A percentile compares a stretch with the other conserved stretches of the same genome.
phyloP scores from a whole-genome alignment of 2,113 vertebrate genomes.

The Scophthalmus maximus region DNA sequence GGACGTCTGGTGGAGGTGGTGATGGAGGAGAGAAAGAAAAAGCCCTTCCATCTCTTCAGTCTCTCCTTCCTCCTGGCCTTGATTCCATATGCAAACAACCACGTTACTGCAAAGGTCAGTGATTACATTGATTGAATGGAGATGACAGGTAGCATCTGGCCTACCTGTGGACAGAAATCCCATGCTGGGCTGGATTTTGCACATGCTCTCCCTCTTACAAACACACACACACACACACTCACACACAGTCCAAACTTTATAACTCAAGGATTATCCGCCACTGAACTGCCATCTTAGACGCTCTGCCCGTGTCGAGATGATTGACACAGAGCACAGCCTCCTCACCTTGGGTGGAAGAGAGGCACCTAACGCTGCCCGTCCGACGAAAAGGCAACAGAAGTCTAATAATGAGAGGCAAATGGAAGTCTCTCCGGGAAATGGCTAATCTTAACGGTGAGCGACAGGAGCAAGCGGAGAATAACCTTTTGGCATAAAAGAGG shows the following conservation, averaged over 20 bases:
- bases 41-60: constrained; percentile 21
- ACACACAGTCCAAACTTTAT: constrained; percentile 30
- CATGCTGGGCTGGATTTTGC: constrained; percentile 43
- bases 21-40: constrained; percentile 4
- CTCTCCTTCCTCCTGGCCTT: constrained; percentile 44
- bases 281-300: constrained; percentile 60
- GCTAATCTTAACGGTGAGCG: constrained; percentile 81
- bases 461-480: constrained; percentile 71
- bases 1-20: constrained; percentile 8
- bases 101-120: constrained; percentile 76
- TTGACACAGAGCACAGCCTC: constrained; percentile 63
- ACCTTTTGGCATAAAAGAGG: constrained; percentile 82
- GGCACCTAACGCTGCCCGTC: constrained; percentile 36
- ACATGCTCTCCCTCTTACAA: constrained; percentile 8
- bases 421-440: constrained; percentile 75
- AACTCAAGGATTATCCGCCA: constrained; percentile 61
- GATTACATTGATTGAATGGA: constrained; percentile 72
- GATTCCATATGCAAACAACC: constrained; percentile 67
- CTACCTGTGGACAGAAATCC: constrained; percentile 74
- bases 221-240: constrained; percentile 16
- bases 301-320: constrained; percentile 60
- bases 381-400: constrained; percentile 61
- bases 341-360: constrained; percentile 57
- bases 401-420: constrained; percentile 81
- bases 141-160: constrained; percentile 79